phyloP scores from a whole-genome alignment of 2,113 vertebrate genomes.

The Ammodramus savannarum region DNA sequence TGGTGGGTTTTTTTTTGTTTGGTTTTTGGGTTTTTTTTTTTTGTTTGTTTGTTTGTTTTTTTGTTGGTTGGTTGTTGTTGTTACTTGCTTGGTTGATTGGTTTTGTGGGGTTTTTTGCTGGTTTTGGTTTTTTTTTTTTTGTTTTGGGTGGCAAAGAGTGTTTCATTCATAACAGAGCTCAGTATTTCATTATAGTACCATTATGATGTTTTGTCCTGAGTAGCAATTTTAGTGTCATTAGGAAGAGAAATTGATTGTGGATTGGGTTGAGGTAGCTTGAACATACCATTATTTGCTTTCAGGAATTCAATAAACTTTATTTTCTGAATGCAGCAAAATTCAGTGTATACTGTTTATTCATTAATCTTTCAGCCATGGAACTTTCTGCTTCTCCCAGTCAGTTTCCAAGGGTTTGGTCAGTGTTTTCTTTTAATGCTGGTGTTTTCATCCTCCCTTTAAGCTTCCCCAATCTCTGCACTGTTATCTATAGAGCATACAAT shows the following conservation, averaged over 20 bases:
- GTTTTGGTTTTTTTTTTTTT: fast-evolving
- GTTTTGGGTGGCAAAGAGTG: too few species aligned
- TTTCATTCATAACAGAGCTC: not conserved
- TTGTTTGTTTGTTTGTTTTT: too few species aligned
- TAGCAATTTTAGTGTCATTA: not conserved
- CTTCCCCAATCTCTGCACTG: not conserved
- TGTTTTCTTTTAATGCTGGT: not conserved
- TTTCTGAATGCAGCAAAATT: not conserved
- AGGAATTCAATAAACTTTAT: not conserved
- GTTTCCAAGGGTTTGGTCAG: not conserved
- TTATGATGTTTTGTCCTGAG: not conserved
- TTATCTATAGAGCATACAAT: not conserved
- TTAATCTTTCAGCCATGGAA: not conserved
- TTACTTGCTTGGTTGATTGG: not conserved
- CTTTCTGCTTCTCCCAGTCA: not conserved
- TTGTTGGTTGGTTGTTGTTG: not conserved
- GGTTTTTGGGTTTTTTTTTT: too few species aligned
- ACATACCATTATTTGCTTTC: not conserved
- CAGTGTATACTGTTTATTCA: not conserved
- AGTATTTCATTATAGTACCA: not conserved
- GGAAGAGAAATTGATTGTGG: not conserved
- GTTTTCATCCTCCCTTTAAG: not conserved
- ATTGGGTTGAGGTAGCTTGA: not conserved
- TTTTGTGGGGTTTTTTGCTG: not conserved
- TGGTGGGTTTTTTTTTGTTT: too few species aligned